A percentile compares a stretch with the other conserved stretches of the same genome.
These are phyloP conservation scores for Penaeus indicus DNA, from an alignment of 1,140 invertebrate genomes.

Conservation along the genomic window DNA sequence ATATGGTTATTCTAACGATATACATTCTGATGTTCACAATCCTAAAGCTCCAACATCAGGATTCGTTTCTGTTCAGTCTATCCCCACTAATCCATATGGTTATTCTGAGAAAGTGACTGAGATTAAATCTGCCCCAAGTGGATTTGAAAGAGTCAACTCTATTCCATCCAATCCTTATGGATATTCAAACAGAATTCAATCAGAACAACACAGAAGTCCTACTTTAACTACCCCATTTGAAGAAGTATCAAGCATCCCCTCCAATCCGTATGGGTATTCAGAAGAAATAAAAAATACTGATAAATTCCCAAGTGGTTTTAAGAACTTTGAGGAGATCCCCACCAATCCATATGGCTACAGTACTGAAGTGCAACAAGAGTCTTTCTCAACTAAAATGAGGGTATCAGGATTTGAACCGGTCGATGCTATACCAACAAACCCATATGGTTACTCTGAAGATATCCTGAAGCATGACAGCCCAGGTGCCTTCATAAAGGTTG, in stretches of 20 bases:
- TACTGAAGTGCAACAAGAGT: background rate
- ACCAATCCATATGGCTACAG: slow-evolving; percentile 1
- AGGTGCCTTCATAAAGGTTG: background rate
- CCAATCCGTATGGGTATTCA: slow-evolving; percentile 21
- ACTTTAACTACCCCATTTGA: background rate
- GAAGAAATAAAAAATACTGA: background rate
- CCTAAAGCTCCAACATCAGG: slow-evolving; percentile 10
- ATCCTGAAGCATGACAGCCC: background rate
- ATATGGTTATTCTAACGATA: background rate
- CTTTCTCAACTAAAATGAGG: too few relatives aligned
- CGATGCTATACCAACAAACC: slow-evolving; percentile 5
- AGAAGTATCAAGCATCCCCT: background rate
- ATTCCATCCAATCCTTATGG: slow-evolving; percentile 13
- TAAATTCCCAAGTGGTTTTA: background rate
- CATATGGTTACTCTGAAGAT: slow-evolving; percentile 19
- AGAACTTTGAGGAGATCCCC: background rate
- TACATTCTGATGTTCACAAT: background rate
- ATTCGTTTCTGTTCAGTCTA: background rate
- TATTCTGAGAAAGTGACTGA: background rate
- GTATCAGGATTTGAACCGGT: too few relatives aligned
- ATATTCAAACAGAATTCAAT: background rate
- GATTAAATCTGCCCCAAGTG: background rate
- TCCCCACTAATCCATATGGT: slow-evolving; percentile 36
- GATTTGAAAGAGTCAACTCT: background rate
- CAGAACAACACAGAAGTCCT: background rate